phyloP scores from a whole-genome alignment of 2,113 vertebrate genomes.

The Elanoides forficatus region DNA sequence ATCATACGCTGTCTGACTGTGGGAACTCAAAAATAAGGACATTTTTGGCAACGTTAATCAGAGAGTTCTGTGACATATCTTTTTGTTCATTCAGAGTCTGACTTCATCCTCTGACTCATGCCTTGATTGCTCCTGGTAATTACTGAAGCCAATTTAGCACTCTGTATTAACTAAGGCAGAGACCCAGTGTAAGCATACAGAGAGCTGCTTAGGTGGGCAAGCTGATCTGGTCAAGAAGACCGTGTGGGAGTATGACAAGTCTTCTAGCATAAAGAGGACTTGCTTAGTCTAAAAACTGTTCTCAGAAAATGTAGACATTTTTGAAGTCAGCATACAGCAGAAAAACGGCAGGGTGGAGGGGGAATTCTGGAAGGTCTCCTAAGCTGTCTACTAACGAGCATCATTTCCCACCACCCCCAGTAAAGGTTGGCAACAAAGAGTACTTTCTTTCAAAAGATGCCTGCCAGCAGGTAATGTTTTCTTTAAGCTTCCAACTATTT shows the following conservation, averaged over 20 bases:
- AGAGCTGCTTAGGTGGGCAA: not conserved
- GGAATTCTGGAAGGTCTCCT: not conserved
- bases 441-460: not conserved
- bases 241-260: not conserved
- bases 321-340: not conserved
- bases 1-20: not conserved
- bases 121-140: not conserved
- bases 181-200: not conserved
- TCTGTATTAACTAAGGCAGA: not conserved
- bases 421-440: not conserved
- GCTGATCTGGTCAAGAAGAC: not conserved
- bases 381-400: not conserved
- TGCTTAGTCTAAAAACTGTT: not conserved
- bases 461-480: not conserved
- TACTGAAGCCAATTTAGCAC: not conserved
- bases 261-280: not conserved
- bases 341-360: not conserved
- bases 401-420: not conserved
- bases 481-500: not conserved
- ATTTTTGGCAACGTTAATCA: not conserved
- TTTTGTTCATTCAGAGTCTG: not conserved
- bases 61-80: not conserved
- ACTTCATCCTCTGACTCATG: not conserved
- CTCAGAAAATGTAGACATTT: not conserved
- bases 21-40: not conserved